Base-by-base conservation (phyloP, 92 coral and sea anemone genomes). In the Palythoa caribaeorum region DNA sequence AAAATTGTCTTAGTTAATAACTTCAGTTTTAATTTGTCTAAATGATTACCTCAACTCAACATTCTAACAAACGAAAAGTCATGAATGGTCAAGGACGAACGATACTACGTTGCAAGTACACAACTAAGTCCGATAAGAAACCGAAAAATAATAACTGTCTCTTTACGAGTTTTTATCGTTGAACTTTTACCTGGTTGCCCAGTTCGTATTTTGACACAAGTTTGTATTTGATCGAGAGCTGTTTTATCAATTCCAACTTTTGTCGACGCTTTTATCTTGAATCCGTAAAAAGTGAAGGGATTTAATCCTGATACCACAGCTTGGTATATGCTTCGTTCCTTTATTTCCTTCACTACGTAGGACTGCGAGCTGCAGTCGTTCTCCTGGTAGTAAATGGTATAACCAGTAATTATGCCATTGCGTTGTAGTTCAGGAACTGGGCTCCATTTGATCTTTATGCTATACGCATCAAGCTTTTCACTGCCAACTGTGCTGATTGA, bases 161-260 rank as follows among this genome's bases (percentile, higher is more conserved):
- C n/a, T n/a, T n/a, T n/a, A n/a, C n/a, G n/a, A n/a, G n/a, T n/a
- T n/a, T n/a, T n/a, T n/a, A n/a, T n/a, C n/a, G n/a, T n/a, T n/a
- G 36, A 16, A 6, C 16, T 76, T 17, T 48, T 15, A 62, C 73
- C 53, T 28, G 71, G 14, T 59, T 79, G 71, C 6, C 52, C 66
- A 38, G 50, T 79, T 3, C 3, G 6, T 59, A 19, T 44, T 59
- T 5, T 3, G 15, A 38, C 71, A 20, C 84, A 79, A 1, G 8
- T n/a, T n/a, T n/a, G 5, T 36, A 79, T 7, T 9, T 5, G 54
- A 38, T 38, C 17, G 17, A 79, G 84, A 60, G 21, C 14, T 17
- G 84, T 79, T 59, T 40, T 79, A 36, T 79, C 84, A 79, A 79
- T 20, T 37, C 84, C 84, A 40, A 39, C 51, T 36, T 20, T 16